A percentile compares a stretch with the other conserved stretches of the same genome.
These are phyloP conservation scores for Theretra japonica DNA, from an alignment of 2,888 invertebrate species.

Conservation along the genomic window DNA sequence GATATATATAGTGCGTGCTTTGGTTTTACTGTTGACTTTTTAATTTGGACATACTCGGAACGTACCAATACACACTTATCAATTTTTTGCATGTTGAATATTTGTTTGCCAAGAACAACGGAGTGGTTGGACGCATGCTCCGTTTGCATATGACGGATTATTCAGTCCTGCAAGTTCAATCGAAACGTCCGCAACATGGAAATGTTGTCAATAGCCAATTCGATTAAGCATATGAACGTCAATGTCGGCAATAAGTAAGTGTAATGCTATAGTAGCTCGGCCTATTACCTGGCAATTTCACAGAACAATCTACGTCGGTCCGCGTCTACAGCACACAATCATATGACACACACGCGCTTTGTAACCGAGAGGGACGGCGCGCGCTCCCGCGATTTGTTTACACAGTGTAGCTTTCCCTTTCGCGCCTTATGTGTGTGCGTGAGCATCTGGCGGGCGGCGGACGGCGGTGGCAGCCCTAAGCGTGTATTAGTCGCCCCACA, in stretches of 20 bases:
- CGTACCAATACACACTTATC: too few relatives aligned
- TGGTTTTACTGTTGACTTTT: neutral
- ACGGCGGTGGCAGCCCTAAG: conserved; percentile 61
- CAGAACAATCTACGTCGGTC: conserved; percentile 82
- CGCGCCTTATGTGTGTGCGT: conserved; percentile 71
- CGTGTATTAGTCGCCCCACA: conserved; percentile 71
- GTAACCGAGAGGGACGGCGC: conserved; percentile 76
- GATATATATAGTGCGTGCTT: neutral
- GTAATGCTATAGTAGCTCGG: conserved; percentile 81
- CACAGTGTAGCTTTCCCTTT: conserved; percentile 84
- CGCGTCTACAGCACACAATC: conserved; percentile 78
- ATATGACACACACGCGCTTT: conserved; percentile 76
- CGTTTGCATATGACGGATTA: neutral
- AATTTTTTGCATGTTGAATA: too few relatives aligned
- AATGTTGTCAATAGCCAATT: conserved; percentile 74
- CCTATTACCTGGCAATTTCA: conserved; percentile 85
- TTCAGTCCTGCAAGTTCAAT: conserved; percentile 33
- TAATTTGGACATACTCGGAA: neutral
- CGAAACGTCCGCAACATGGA: conserved; percentile 56
- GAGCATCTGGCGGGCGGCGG: conserved; percentile 76
- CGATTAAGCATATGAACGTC: conserved; percentile 76
- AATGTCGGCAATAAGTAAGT: conserved; percentile 81
- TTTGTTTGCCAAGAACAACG: too few relatives aligned
- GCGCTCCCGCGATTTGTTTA: conserved; percentile 80
- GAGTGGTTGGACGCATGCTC: too few relatives aligned